Base-by-base conservation (phyloP, 2,797 vertebrate genomes). In the Acrossocheilus wenchowensis region DNA sequence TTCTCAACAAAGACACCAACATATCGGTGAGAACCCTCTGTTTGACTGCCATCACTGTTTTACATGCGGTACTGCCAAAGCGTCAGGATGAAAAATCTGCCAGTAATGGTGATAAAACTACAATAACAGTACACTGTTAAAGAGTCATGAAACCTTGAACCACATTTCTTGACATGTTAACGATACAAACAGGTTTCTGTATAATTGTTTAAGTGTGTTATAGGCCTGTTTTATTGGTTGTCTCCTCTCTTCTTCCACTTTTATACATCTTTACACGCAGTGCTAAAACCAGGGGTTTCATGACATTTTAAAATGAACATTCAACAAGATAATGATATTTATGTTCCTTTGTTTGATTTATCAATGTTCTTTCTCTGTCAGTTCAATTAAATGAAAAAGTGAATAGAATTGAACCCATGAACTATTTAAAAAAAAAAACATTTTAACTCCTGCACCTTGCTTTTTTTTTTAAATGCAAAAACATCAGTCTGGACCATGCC, bases 1-100 rank as follows among this genome's bases (percentile, higher is more conserved):
- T 99, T 90, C 97, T 99, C 86, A 99, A 99, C 95, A 99, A 99
- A 94, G 98, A 99, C 94, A 99, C 98, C 90, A 99, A 98, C 87
- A 95, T 99, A 92, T 99, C 98, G 43, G 98, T 99, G 90, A 96
- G 97, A 96, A 89, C 52, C 62, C 12, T 30, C 12, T 30, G 6
- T 68, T 14, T n/a, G 36, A 4, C 21, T 34, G 45, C 4, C 75
- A 9, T 6, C 17, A 36, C 19, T 26, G 10, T 36, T 21, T 48
- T 8, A 57, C 21, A n/a, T 60, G 6, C 26, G 12, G 5, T 64
- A 45, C 21, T 45, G 17, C 2, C 9, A 48, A 30, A 43, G 39
- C 5, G 1, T 21, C 57, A 10, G n/a, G 1, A 8, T 1, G 17
- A 39, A 41, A 41, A 23, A 15, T n/a, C 11, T 41, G 34, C 34